These are phyloP conservation scores for Crossaster papposus DNA, from an alignment of 53 echinoderm and acorn worm genomes.

Conservation along the genomic window DNA sequence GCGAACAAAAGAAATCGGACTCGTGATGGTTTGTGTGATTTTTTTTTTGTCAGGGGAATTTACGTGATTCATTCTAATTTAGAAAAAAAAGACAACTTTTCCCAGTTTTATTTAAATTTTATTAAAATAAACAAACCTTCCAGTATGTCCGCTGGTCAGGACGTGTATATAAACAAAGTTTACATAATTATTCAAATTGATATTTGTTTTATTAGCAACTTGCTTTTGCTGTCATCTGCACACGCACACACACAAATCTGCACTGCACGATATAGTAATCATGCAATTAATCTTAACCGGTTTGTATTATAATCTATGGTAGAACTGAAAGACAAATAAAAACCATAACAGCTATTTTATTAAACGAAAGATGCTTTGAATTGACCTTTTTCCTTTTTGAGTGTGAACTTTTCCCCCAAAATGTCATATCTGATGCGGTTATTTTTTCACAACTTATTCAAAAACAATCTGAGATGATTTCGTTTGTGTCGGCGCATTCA, in stretches of 20 bases:
- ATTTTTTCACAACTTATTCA: too few species aligned
- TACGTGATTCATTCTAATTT: too few species aligned
- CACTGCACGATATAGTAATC: neutral
- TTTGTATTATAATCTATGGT: neutral
- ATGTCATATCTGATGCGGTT: too few species aligned
- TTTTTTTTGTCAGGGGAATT: too few species aligned
- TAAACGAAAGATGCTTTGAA: neutral
- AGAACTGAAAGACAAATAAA: neutral
- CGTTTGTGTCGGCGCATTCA: too few species aligned
- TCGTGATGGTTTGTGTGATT: too few species aligned
- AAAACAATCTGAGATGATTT: too few species aligned
- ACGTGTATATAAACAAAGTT: constrained; percentile 7
- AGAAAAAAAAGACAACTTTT: too few species aligned
- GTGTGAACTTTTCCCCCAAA: neutral
- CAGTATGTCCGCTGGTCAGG: neutral
- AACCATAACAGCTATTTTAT: neutral
- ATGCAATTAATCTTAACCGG: neutral
- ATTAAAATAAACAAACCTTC: neutral
- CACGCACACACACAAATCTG: neutral
- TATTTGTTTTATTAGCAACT: neutral
- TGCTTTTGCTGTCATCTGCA: neutral
- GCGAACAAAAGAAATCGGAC: too few species aligned
- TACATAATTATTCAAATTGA: neutral
- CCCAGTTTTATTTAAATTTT: too few species aligned
- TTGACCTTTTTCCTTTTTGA: neutral